phyloP scores from a whole-genome alignment of 2,888 invertebrate genomes.

The Steromphala cineraria region DNA sequence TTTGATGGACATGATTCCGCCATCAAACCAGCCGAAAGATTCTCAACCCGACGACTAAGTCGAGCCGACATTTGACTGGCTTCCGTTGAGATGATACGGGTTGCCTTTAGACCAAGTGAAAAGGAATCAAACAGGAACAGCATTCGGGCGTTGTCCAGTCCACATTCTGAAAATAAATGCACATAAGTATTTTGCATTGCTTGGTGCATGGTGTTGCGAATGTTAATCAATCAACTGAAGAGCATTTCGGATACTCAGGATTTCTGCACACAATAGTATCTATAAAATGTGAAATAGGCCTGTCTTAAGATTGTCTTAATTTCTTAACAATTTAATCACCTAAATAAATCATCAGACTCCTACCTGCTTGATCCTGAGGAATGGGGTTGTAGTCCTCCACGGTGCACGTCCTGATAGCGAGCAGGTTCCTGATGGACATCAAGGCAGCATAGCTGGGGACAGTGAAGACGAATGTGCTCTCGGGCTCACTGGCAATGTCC shows the following conservation, averaged over 20 bases:
- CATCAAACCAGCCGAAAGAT: neutral
- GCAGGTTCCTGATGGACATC: slow-evolving; percentile 54
- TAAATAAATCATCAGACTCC: neutral
- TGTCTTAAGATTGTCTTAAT: too few relatives aligned
- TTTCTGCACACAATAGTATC: too few relatives aligned
- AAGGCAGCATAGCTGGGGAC: slow-evolving; percentile 60
- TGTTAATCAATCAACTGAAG: too few relatives aligned
- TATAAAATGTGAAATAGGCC: too few relatives aligned
- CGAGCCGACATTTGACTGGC: slow-evolving; percentile 2
- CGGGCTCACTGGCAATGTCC: slow-evolving; percentile 57
- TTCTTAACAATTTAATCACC: neutral
- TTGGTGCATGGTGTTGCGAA: too few relatives aligned
- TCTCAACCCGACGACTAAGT: neutral
- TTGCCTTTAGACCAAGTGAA: slow-evolving; percentile 35
- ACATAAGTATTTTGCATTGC: too few relatives aligned
- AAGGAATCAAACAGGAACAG: slow-evolving; percentile 52
- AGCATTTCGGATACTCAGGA: too few relatives aligned
- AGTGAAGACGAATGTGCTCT: slow-evolving; percentile 54
- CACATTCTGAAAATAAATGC: slow-evolving; percentile 36
- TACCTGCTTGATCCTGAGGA: neutral
- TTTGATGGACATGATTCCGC: neutral
- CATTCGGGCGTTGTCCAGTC: slow-evolving; percentile 42
- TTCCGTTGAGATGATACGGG: neutral
- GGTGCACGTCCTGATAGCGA: slow-evolving; percentile 62
- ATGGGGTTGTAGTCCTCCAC: slow-evolving; percentile 22